Evolutionary conservation across 2,113 vertebrate genomes (phyloP), one percentile per base, ranked within the genome.

Genomic region (Leucopternis melanops): DNA sequence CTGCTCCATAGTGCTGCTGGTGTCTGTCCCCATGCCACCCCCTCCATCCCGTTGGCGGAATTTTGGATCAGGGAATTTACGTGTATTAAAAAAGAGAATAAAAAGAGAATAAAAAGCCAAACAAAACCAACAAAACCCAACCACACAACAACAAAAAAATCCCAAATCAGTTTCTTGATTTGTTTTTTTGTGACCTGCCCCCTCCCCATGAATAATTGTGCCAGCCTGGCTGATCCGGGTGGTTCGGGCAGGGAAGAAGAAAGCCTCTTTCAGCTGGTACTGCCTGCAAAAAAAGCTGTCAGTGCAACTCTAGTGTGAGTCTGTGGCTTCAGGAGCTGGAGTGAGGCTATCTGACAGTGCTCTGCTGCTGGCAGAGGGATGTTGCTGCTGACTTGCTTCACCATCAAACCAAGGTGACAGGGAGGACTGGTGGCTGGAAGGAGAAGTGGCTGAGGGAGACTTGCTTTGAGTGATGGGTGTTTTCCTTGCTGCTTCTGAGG

Each of bases 21-120:
- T 75, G 13, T 62, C 73, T 86, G 27, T 50, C 40, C 17, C 45
- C 9, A 4, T 55, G 36, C 52, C n/a, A 85, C 40, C 12, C 14
- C 5, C n/a, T 69, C 58, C 15, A 0, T 61, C 34, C 8, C 0
- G 0, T 8, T 61, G 71, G 45, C 45, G 54, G 67, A 83, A 40
- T 55, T 87, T 54, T 90, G 66, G 20, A 52, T 86, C 14, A 8
- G 40, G 55, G 50, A 67, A 16, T 34, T 84, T 61, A 29, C 0
- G 3, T 62, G 65, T 22, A 23, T 74, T 91, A 42, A 87, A 91
- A 92, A 42, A 42, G 42, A 42, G 42, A 42, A 42, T 42, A 42
- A 23, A 72, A 86, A 50, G 19, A 13, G 45, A 63, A 52, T 26
- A 45, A 57, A 8, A 13, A 6, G 6, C 8, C 5, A 36, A 83